Conservation (phyloP, 1,140 invertebrate genomes). For the Venustaconcha ellipsiformis region DNA sequence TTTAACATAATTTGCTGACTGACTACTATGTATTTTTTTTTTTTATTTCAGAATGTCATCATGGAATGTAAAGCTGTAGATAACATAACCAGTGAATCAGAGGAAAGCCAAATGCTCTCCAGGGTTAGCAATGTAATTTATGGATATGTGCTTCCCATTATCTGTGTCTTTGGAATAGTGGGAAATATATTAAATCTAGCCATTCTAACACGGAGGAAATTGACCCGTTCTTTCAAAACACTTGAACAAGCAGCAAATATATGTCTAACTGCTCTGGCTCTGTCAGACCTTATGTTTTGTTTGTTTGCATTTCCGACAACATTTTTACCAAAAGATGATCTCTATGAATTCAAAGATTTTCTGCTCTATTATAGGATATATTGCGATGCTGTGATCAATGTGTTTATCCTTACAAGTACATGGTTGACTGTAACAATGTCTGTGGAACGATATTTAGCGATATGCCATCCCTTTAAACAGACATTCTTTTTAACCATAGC, state of each 20-base stretch:
- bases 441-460: conserved; percentile 64
- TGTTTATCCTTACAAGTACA: conserved; percentile 66
- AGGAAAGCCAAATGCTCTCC: conserved; percentile 3
- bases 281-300: conserved; percentile 63
- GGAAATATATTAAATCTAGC: conserved; percentile 64
- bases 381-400: conserved; percentile 61
- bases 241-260: conserved; percentile 63
- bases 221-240: conserved; percentile 55
- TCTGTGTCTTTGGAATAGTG: conserved; percentile 63
- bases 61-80: conserved; percentile 16
- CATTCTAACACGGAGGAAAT: conserved; percentile 60
- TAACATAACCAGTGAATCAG: conserved; percentile 19
- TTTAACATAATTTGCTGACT: background rate
- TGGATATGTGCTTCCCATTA: conserved; percentile 45
- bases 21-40: background rate
- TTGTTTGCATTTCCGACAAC: conserved; percentile 63
- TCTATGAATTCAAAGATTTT: conserved; percentile 46
- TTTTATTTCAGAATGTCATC: conserved; percentile 14
- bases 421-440: conserved; percentile 67
- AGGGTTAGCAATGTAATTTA: conserved; percentile 27
- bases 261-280: conserved; percentile 58
- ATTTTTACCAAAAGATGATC: conserved; percentile 55
- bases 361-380: conserved; percentile 59
- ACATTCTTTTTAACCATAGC: conserved; percentile 60
- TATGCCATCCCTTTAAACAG: conserved; percentile 63